These are phyloP conservation scores for Tokudaia muenninki DNA, from an alignment of 2,797 vertebrate species.

Conservation along the genomic window DNA sequence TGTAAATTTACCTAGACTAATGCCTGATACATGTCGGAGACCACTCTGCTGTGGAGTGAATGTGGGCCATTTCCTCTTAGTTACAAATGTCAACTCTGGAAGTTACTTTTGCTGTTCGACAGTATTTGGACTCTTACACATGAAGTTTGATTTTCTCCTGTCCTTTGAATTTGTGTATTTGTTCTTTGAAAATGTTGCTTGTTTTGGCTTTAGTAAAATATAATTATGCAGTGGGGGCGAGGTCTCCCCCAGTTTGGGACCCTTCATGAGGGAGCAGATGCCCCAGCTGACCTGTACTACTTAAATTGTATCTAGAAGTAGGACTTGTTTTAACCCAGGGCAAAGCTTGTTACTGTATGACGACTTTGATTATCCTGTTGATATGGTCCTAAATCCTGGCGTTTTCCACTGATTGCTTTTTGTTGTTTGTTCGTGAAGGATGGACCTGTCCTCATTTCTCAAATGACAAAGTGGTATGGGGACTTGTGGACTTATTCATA, in stretches of 20 bases:
- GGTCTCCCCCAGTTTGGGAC: background rate
- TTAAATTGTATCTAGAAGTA: background rate
- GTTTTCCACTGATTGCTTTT: background rate
- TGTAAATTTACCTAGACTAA: background rate
- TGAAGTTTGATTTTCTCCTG: background rate
- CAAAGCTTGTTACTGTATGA: background rate
- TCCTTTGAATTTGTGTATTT: background rate
- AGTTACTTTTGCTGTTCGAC: background rate
- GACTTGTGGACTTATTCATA: background rate
- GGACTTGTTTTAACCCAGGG: background rate
- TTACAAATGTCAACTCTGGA: background rate
- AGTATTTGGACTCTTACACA: background rate
- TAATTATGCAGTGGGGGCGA: background rate
- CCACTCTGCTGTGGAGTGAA: background rate
- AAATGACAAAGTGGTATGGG: background rate
- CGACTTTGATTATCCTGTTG: background rate
- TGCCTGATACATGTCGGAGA: background rate
- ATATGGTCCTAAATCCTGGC: background rate
- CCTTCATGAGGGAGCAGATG: background rate
- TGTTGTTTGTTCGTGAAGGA: background rate
- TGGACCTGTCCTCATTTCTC: background rate
- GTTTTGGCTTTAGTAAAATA: constrained; percentile 11
- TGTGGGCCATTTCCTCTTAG: background rate
- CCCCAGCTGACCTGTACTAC: background rate
- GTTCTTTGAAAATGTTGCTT: background rate